Evolutionary conservation across 2,888 invertebrate genomes (phyloP).

Genomic region (Alsophila aescularia): DNA sequence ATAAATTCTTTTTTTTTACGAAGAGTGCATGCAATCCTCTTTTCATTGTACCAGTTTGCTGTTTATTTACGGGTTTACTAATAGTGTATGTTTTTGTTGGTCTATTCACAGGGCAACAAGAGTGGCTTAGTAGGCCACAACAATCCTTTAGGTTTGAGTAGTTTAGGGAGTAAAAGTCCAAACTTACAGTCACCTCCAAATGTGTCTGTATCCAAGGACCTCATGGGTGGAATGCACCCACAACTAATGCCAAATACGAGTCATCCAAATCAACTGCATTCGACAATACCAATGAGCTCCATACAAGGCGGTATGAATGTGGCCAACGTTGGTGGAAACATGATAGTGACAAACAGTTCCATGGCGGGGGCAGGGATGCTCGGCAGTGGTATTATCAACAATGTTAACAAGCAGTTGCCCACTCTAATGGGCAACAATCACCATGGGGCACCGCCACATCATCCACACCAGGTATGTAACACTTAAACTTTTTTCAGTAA

Average conservation of each 20-base stretch:
- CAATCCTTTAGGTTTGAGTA: constrained; percentile 89
- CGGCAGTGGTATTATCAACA: constrained; percentile 90
- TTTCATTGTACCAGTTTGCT: not conserved
- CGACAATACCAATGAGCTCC: constrained; percentile 88
- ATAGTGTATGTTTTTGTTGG: constrained; percentile 67
- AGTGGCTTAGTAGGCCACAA: constrained; percentile 88
- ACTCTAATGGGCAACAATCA: constrained; percentile 86
- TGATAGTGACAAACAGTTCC: constrained; percentile 92
- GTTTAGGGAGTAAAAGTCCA: constrained; percentile 92
- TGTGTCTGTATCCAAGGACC: constrained; percentile 91
- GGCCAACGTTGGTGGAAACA: constrained; percentile 86
- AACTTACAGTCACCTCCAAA: constrained; percentile 94
- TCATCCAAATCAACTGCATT: constrained; percentile 84
- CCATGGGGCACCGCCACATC: constrained; percentile 67
- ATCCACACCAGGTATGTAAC: constrained; percentile 75
- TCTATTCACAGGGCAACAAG: constrained; percentile 87
- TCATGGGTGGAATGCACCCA: constrained; percentile 88
- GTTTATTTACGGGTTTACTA: constrained; percentile 42
- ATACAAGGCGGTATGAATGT: constrained; percentile 90
- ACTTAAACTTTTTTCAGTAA: not conserved
- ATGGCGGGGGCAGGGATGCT: constrained; percentile 89
- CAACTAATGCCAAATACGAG: constrained; percentile 91
- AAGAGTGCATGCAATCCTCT: not conserved
- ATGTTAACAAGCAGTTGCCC: constrained; percentile 89
- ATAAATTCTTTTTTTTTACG: not conserved